phyloP scores from a whole-genome alignment of 2,113 vertebrate species.

The Entosphenus tridentatus region DNA sequence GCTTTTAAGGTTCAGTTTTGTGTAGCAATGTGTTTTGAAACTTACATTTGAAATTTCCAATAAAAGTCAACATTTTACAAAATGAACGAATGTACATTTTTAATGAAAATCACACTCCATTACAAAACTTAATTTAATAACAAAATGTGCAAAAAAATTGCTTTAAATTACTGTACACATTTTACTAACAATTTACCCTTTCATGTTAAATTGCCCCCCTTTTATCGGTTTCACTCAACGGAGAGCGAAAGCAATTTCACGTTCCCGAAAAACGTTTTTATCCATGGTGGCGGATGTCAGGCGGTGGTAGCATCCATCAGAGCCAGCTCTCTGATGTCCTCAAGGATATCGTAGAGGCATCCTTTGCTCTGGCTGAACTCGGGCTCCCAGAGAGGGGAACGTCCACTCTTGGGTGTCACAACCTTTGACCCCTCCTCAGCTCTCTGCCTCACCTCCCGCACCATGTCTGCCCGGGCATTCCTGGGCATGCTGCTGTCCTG shows the following conservation, averaged over 20 bases:
- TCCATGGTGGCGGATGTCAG: not conserved
- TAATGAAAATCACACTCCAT: no score
- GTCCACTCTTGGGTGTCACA: no score
- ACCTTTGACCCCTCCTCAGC: conserved; percentile 21
- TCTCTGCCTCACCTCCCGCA: conserved; percentile 45
- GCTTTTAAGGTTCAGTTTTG: no score
- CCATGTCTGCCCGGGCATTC: conserved; percentile 21
- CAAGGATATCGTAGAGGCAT: conserved; percentile 53
- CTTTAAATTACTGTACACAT: not conserved
- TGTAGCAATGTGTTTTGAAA: not conserved
- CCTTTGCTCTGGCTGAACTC: conserved; percentile 51
- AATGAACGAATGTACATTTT: no score
- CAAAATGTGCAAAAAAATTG: not conserved
- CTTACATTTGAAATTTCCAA: conserved; percentile 5
- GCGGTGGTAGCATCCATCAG: conserved; percentile 26
- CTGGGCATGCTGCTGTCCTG: no score
- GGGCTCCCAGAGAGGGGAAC: no score
- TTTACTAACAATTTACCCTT: not conserved
- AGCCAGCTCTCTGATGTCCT: conserved; percentile 62
- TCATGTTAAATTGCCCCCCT: no score
- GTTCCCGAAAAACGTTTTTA: no score
- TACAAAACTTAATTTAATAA: no score
- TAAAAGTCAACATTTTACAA: not conserved
- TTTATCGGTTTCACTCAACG: no score
- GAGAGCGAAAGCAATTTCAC: no score